A percentile compares a stretch with the other conserved stretches of the same genome.
Conservation (phyloP, 2,888 invertebrate species). For the Trachelus tabidus region DNA sequence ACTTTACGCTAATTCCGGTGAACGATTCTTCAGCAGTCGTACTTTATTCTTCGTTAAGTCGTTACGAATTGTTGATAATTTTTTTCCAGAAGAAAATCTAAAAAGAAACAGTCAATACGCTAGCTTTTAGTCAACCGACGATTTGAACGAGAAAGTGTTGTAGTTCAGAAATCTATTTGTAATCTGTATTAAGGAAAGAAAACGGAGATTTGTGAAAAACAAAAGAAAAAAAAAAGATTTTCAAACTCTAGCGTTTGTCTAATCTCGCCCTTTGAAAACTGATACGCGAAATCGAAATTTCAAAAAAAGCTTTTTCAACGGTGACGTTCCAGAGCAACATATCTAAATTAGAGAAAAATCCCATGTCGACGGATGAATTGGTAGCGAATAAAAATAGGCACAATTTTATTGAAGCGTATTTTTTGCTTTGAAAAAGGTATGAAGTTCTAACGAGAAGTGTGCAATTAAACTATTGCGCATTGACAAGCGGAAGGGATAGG, state of each 20-base stretch:
- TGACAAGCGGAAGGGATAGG: neutral
- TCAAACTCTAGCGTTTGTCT: neutral
- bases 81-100: neutral
- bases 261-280: neutral
- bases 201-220: neutral
- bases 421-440: neutral
- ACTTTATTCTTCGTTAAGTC: neutral
- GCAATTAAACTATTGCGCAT: neutral
- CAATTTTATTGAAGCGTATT: neutral
- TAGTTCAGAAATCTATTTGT: neutral
- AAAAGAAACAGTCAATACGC: neutral
- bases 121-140: neutral
- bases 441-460: neutral
- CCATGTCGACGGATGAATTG: neutral
- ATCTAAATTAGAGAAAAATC: neutral
- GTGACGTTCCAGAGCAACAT: neutral
- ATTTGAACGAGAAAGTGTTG: neutral
- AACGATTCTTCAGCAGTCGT: neutral
- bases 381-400: neutral
- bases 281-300: neutral
- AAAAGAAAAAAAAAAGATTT: neutral
- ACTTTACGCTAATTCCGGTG: neutral
- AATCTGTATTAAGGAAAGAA: neutral
- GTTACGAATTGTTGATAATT: neutral
- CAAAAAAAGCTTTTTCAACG: neutral